These are phyloP conservation scores for Calameuta pallipes DNA, from an alignment of 2,888 invertebrate species.

Conservation along the genomic window DNA sequence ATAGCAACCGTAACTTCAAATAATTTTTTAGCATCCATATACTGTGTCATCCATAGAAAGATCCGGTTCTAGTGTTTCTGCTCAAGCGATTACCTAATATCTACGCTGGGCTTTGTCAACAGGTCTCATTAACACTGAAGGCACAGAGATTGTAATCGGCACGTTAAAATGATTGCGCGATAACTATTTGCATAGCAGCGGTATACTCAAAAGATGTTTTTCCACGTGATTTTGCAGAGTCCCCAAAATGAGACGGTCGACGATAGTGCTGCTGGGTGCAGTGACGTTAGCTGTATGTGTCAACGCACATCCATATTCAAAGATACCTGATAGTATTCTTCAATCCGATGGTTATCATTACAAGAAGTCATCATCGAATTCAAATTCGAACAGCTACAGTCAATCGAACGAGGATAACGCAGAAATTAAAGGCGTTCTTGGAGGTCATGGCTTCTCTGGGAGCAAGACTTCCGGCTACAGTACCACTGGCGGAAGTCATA, in stretches of 20 bases:
- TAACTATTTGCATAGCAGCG: not conserved
- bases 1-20: not conserved
- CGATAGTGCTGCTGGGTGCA: conserved; percentile 40
- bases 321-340: conserved; percentile 28
- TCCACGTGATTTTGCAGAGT: conserved; percentile 30
- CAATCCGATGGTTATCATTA: conserved; percentile 22
- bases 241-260: conserved; percentile 39
- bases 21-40: not conserved
- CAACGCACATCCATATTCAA: conserved; percentile 39
- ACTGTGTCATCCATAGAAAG: not conserved
- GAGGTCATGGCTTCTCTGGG: conserved; percentile 32
- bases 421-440: conserved; percentile 28
- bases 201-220: not conserved
- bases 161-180: not conserved
- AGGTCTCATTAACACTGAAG: not conserved
- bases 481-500: conserved; percentile 29
- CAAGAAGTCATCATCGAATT: conserved; percentile 32
- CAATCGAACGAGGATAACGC: conserved; percentile 30
- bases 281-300: conserved; percentile 34
- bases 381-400: conserved; percentile 35
- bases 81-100: not conserved
- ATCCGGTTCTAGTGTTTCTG: not conserved
- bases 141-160: not conserved
- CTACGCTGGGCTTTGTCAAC: not conserved
- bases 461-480: conserved; percentile 30